phyloP scores from a whole-genome alignment of 2,113 vertebrate species.

The Siniperca chuatsi region DNA sequence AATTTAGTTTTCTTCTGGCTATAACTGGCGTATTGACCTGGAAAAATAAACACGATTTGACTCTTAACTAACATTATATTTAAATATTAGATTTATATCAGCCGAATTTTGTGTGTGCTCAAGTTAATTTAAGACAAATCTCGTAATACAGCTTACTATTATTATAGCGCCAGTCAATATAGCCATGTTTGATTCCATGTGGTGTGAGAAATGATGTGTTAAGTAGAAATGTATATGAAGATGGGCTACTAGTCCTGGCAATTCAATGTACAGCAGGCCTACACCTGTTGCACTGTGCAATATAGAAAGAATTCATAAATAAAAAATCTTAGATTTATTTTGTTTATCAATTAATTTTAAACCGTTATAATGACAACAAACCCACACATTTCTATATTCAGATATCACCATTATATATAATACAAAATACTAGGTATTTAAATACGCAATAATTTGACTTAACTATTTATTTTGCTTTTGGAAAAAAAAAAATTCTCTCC shows the following conservation, averaged over 20 bases:
- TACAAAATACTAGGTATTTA: background rate
- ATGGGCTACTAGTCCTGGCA: background rate
- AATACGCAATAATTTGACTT: background rate
- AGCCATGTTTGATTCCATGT: background rate
- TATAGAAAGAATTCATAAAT: conserved; percentile 20
- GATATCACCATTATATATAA: background rate
- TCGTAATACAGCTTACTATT: background rate
- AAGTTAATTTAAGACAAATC: background rate
- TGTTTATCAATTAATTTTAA: too few relatives aligned
- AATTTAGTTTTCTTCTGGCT: background rate
- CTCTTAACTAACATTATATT: background rate
- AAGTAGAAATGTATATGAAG: background rate
- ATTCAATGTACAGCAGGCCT: conserved; percentile 34
- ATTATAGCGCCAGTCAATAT: background rate
- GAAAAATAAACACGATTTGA: conserved; percentile 1
- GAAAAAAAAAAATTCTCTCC: background rate
- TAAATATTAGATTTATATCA: background rate
- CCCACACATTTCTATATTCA: background rate
- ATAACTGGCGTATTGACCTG: background rate
- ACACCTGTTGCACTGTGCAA: conserved; percentile 64
- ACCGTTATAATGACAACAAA: background rate
- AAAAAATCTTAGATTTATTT: conserved; percentile 1
- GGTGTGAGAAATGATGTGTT: background rate
- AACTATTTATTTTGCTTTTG: background rate
- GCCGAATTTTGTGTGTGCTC: background rate